Percentiles rank a stretch among this genome's conserved stretches.
These are phyloP conservation scores for Chascanopsetta lugubris DNA, from an alignment of 2,113 vertebrate genomes.

Conservation along the genomic window DNA sequence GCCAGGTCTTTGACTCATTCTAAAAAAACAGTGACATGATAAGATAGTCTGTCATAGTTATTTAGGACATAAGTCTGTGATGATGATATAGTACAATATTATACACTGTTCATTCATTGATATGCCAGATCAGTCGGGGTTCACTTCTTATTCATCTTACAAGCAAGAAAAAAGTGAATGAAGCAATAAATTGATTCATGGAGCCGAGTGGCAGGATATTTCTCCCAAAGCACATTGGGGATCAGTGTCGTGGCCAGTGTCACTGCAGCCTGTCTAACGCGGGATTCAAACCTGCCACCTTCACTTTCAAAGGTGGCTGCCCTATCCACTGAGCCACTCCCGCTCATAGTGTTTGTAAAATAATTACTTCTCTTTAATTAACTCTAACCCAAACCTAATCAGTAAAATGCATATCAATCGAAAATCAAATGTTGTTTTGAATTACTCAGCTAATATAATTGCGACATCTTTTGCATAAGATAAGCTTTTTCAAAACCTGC, in stretches of 20 bases:
- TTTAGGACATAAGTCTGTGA: background rate
- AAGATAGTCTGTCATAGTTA: background rate
- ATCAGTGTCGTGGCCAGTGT: no score
- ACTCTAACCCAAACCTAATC: no score
- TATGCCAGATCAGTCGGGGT: background rate
- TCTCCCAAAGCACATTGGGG: no score
- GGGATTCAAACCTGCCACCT: no score
- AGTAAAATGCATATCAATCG: background rate
- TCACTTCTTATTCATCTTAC: background rate
- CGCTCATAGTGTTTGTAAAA: no score
- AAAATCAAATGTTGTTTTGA: background rate
- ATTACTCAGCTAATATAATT: background rate
- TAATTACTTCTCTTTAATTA: no score
- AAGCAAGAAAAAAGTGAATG: background rate
- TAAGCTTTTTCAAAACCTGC: background rate
- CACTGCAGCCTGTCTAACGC: no score
- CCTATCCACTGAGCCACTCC: no score
- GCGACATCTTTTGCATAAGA: background rate
- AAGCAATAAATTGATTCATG: background rate
- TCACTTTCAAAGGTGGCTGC: no score
- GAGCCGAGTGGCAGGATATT: no score
- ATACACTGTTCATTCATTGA: background rate
- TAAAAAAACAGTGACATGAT: background rate
- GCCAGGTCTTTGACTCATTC: background rate
- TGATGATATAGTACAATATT: background rate